A percentile compares a stretch with the other conserved stretches of the same genome.
phyloP scores from a whole-genome alignment of 2,797 vertebrate genomes.

The Triplophysa bombifrons region DNA sequence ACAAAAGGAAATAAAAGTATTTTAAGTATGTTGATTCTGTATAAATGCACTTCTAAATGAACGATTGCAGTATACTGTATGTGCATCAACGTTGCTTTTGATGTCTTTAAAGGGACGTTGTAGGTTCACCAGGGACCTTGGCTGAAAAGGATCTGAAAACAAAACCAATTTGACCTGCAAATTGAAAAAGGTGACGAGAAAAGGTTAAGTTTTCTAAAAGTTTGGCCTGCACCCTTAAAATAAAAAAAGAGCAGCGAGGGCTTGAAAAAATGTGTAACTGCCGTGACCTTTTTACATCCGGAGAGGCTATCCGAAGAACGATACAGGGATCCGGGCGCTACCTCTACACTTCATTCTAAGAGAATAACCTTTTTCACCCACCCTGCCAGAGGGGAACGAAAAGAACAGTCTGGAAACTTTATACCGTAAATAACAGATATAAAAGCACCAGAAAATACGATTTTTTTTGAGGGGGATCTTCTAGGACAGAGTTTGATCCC shows the following conservation, averaged over 20 bases:
- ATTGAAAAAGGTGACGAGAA: constrained; percentile 20
- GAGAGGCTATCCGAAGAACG: constrained; percentile 4
- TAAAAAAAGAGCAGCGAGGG: constrained; percentile 16
- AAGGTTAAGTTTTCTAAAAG: constrained; percentile 10
- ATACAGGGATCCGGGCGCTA: not conserved
- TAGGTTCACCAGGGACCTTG: constrained; percentile 11
- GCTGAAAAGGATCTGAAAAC: constrained; percentile 6
- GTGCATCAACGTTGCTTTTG: not conserved
- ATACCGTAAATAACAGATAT: constrained; percentile 37
- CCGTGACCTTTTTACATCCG: constrained; percentile 45
- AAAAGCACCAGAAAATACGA: constrained; percentile 11
- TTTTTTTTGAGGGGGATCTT: not conserved
- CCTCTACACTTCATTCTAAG: not conserved
- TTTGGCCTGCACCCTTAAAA: constrained; percentile 11
- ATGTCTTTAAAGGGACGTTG: not conserved
- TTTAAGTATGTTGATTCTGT: not conserved
- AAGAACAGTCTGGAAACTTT: constrained; percentile 28
- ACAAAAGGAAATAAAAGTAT: not conserved
- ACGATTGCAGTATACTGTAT: not conserved
- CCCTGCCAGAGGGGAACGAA: constrained; percentile 9
- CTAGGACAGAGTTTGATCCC: constrained; percentile 18
- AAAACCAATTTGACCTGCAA: constrained; percentile 38
- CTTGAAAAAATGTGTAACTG: not conserved
- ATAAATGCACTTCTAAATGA: not conserved
- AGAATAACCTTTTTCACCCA: constrained; percentile 19